These are phyloP conservation scores for Prinia subflava DNA, from an alignment of 2,113 vertebrate species.

Conservation along the genomic window DNA sequence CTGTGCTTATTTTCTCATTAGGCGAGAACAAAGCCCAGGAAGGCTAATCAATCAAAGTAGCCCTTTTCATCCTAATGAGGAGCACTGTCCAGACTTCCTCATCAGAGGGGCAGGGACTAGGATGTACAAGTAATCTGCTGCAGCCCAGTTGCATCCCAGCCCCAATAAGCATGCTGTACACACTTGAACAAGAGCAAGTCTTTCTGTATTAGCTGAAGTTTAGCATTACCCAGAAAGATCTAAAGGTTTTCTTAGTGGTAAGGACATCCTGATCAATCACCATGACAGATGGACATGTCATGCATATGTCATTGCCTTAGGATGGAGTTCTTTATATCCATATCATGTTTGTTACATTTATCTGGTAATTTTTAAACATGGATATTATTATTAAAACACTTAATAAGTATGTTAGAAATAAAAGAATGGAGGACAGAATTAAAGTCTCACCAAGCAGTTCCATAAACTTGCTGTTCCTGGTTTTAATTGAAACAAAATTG, in stretches of 20 bases:
- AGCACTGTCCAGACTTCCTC: background rate
- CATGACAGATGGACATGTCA: background rate
- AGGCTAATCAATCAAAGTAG: background rate
- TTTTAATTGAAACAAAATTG: background rate
- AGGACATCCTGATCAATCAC: background rate
- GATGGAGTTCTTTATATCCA: background rate
- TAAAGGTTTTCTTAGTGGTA: background rate
- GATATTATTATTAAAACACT: background rate
- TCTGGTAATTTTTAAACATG: background rate
- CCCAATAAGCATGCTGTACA: background rate
- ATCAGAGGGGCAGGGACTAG: background rate
- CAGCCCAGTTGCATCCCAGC: background rate
- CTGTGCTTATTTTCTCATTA: background rate
- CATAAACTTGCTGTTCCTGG: fast-evolving
- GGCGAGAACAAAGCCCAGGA: background rate
- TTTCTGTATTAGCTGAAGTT: background rate
- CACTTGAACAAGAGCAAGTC: background rate
- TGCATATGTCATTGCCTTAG: background rate
- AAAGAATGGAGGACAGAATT: background rate
- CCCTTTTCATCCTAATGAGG: background rate
- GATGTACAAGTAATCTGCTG: background rate
- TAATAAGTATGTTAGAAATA: background rate
- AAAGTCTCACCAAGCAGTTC: background rate
- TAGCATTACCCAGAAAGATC: background rate
- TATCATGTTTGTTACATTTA: background rate